Conservation (phyloP, 2,113 vertebrate species). For the Rafetus swinhoei region DNA sequence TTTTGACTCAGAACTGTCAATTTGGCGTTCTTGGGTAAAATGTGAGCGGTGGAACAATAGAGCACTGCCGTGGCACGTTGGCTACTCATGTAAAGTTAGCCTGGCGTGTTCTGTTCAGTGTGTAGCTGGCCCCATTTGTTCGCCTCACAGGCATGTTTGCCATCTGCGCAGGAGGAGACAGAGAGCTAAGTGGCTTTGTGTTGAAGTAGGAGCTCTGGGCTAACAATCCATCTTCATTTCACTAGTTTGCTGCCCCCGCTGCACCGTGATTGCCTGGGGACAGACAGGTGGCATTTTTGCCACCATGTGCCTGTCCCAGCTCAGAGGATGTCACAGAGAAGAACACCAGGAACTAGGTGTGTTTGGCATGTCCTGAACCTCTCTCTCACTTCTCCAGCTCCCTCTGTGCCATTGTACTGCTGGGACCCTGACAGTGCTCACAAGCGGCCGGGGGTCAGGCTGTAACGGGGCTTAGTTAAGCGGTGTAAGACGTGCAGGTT, state of each 20-base stretch:
- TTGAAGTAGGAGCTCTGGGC: not conserved
- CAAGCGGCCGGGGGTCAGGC: not conserved
- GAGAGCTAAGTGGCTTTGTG: not conserved
- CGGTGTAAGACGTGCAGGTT: not conserved
- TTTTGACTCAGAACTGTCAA: not conserved
- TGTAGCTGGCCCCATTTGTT: not conserved
- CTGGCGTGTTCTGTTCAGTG: not conserved
- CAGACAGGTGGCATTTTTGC: not conserved
- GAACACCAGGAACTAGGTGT: accelerated
- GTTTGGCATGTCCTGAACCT: not conserved
- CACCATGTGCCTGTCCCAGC: not conserved
- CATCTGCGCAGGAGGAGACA: not conserved
- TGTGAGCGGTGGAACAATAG: not conserved
- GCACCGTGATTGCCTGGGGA: not conserved
- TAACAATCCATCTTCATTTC: not conserved
- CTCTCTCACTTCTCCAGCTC: not conserved
- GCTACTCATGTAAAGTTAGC: not conserved
- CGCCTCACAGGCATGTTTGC: not conserved
- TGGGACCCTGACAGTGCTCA: not conserved
- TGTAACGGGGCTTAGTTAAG: not conserved
- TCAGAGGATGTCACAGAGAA: not conserved
- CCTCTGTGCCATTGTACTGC: not conserved
- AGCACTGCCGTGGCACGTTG: not conserved
- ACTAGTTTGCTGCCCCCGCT: not conserved
- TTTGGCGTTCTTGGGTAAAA: not conserved